These are phyloP conservation scores for Nothoprocta perdicaria DNA, from an alignment of 2,113 vertebrate species.

Conservation along the genomic window DNA sequence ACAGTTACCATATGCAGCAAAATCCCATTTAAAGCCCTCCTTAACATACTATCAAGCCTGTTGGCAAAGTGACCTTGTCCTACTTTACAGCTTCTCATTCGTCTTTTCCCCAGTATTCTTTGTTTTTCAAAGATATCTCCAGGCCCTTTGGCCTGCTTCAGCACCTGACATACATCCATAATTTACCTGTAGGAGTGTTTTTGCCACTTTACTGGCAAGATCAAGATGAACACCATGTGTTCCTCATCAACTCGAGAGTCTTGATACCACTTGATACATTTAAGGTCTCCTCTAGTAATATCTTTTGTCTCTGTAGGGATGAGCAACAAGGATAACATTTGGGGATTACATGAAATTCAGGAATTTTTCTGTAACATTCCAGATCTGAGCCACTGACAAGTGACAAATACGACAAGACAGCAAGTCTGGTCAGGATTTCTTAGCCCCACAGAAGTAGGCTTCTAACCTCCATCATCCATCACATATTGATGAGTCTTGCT, in stretches of 20 bases:
- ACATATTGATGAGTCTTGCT: background rate
- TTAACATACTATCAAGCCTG: background rate
- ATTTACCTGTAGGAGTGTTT: background rate
- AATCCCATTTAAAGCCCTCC: background rate
- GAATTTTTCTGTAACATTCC: background rate
- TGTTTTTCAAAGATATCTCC: background rate
- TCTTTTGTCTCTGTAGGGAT: background rate
- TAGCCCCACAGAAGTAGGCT: background rate
- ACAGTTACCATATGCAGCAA: background rate
- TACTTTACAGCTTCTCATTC: background rate
- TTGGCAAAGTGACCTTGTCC: fast-evolving
- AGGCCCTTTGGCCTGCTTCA: background rate
- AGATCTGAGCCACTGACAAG: fast-evolving
- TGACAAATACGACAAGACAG: background rate
- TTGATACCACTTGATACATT: background rate
- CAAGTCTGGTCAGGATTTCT: background rate
- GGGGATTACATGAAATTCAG: background rate
- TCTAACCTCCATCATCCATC: background rate
- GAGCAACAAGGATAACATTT: background rate
- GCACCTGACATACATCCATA: background rate
- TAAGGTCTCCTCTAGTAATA: background rate
- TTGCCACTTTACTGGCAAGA: background rate
- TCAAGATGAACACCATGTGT: background rate
- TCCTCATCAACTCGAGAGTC: background rate
- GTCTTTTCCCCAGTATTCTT: background rate